Percentiles rank a stretch among this genome's conserved stretches.
These are phyloP conservation scores for Hippopotamus amphibius DNA, from an alignment of 2,113 vertebrate species.

Conservation along the genomic window DNA sequence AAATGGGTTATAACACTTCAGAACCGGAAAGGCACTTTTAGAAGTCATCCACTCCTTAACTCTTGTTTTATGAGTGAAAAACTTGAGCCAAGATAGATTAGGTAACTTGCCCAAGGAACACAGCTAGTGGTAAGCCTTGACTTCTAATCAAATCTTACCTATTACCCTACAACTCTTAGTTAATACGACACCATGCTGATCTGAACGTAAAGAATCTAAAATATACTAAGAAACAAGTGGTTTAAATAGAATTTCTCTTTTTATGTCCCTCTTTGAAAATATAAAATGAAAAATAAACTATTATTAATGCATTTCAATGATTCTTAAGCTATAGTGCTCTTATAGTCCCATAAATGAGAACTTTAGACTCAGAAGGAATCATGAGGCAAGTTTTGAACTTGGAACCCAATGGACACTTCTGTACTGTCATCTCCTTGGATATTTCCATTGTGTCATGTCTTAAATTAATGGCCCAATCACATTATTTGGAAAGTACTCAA, in stretches of 20 bases:
- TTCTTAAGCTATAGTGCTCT: background rate
- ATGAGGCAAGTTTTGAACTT: background rate
- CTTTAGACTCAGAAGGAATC: background rate
- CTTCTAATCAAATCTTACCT: background rate
- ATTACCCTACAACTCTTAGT: background rate
- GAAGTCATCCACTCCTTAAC: background rate
- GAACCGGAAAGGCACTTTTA: background rate
- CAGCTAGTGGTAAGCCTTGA: background rate
- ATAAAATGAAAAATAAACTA: background rate
- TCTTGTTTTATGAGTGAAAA: constrained; percentile 31
- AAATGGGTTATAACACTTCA: constrained; percentile 28
- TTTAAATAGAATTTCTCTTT: background rate
- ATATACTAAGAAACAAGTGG: background rate
- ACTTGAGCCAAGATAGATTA: background rate
- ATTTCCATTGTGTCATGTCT: background rate
- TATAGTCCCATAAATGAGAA: background rate
- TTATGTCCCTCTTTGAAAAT: background rate
- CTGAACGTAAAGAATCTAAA: background rate
- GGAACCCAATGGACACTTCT: background rate
- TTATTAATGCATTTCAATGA: background rate
- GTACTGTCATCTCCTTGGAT: background rate
- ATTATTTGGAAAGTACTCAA: background rate
- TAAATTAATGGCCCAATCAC: background rate
- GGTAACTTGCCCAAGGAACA: background rate
- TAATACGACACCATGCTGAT: background rate